Percentiles rank a stretch among this genome's conserved stretches.
These are phyloP conservation scores for Aspidiotus rigidus DNA, from an alignment of 2,888 invertebrate species.

Conservation along the genomic window DNA sequence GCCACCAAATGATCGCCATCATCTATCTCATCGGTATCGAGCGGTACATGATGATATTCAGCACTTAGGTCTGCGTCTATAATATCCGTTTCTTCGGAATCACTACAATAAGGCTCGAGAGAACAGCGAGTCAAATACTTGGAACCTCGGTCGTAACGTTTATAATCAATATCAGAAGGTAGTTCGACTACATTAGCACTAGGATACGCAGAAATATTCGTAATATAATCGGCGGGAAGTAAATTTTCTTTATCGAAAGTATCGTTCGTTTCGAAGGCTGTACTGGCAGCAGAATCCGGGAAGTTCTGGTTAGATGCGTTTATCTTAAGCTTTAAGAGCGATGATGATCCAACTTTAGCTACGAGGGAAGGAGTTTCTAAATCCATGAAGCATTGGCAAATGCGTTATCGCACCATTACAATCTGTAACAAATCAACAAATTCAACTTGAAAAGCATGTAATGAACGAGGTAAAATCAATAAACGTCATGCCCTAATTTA, in stretches of 20 bases:
- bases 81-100: conserved; percentile 11
- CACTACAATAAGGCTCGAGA: conserved; percentile 7
- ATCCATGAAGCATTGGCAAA: conserved; percentile 31
- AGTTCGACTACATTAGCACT: conserved; percentile 15
- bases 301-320: conserved; percentile 3
- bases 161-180: conserved; percentile 12
- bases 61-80: conserved; percentile 15
- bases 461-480: no score
- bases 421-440: no score
- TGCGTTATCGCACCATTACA: conserved; percentile 19
- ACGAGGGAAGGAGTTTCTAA: conserved; percentile 25
- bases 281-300: neutral
- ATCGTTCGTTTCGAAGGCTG: conserved; percentile 1
- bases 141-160: neutral
- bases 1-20: conserved; percentile 2
- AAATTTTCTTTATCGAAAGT: conserved; percentile 23
- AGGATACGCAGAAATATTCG: conserved; percentile 5
- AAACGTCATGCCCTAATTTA: no score
- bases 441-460: no score
- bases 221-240: conserved; percentile 12
- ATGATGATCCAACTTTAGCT: conserved; percentile 23
- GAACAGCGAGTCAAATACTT: conserved; percentile 13
- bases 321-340: conserved; percentile 5
- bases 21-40: conserved; percentile 8
- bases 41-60: conserved; percentile 13